Conservation (phyloP, 2,888 invertebrate genomes). For the Ernsta delagoae region DNA sequence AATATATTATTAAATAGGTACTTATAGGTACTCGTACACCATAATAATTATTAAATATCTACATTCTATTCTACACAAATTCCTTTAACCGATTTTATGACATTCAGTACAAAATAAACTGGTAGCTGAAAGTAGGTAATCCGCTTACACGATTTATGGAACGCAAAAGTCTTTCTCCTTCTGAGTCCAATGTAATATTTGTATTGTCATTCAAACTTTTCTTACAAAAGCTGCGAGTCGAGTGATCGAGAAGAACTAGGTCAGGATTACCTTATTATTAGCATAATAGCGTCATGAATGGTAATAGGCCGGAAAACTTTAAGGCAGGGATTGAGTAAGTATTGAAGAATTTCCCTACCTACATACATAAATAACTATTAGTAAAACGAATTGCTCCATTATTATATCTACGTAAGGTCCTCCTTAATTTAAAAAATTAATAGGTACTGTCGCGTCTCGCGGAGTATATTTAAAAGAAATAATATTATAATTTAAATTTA, state of each 20-base stretch:
- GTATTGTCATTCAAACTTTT: constrained; percentile 2
- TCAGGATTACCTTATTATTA: constrained; percentile 4
- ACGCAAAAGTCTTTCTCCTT: constrained; percentile 1
- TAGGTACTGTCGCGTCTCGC: too few relatives aligned
- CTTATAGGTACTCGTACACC: too few relatives aligned
- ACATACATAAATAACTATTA: too few relatives aligned
- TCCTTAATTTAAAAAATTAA: too few relatives aligned
- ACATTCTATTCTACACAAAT: background rate
- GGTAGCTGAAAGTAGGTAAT: background rate
- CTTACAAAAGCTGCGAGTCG: background rate
- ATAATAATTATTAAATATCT: too few relatives aligned
- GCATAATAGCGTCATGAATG: background rate
- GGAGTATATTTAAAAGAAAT: too few relatives aligned
- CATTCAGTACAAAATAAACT: background rate
- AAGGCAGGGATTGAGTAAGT: background rate
- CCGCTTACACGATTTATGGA: background rate
- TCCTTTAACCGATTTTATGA: background rate
- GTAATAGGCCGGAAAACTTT: background rate
- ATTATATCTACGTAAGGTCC: too few relatives aligned
- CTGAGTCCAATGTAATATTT: background rate
- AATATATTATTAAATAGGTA: too few relatives aligned
- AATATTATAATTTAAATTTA: too few relatives aligned
- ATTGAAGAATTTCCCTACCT: too few relatives aligned
- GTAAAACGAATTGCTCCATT: too few relatives aligned
- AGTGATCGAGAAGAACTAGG: background rate